These are phyloP conservation scores for Adelges cooleyi DNA, from an alignment of 1,140 invertebrate species.

Conservation along the genomic window DNA sequence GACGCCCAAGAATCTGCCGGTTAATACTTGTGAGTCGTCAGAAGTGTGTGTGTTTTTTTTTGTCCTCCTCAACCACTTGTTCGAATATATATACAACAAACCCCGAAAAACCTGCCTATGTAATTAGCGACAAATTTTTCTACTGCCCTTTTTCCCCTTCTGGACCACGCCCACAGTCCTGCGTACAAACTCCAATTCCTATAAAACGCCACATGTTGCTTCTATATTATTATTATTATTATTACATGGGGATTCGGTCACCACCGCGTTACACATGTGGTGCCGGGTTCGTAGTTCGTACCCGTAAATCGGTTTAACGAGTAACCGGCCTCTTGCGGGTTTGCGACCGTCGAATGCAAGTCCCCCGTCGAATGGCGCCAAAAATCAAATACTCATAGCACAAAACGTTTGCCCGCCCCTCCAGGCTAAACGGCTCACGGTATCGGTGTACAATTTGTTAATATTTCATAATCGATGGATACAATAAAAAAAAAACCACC, in stretches of 20 bases:
- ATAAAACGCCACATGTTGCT: constrained; percentile 11
- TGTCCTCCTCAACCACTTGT: background rate
- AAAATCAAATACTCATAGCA: too few relatives aligned
- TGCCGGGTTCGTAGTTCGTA: background rate
- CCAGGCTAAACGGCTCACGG: too few relatives aligned
- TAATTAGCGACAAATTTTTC: constrained; percentile 27
- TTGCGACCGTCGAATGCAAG: background rate
- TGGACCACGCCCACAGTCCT: background rate
- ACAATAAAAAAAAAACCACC: too few relatives aligned
- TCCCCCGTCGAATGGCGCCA: constrained; percentile 9
- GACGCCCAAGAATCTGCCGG: background rate
- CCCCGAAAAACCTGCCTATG: background rate
- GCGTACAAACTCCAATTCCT: background rate
- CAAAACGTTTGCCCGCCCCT: constrained; percentile 8
- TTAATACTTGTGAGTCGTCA: too few relatives aligned
- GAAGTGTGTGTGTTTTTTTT: background rate
- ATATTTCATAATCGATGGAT: too few relatives aligned
- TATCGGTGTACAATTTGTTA: too few relatives aligned
- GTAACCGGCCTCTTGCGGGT: too few relatives aligned
- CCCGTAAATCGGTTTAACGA: too few relatives aligned
- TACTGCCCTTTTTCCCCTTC: background rate
- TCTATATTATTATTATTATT: too few relatives aligned
- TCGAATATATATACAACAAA: too few relatives aligned
- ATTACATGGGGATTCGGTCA: too few relatives aligned
- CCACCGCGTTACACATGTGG: background rate